A percentile compares a stretch with the other conserved stretches of the same genome.
phyloP scores from a whole-genome alignment of 1,140 invertebrate species.

The Orchesella cincta region DNA sequence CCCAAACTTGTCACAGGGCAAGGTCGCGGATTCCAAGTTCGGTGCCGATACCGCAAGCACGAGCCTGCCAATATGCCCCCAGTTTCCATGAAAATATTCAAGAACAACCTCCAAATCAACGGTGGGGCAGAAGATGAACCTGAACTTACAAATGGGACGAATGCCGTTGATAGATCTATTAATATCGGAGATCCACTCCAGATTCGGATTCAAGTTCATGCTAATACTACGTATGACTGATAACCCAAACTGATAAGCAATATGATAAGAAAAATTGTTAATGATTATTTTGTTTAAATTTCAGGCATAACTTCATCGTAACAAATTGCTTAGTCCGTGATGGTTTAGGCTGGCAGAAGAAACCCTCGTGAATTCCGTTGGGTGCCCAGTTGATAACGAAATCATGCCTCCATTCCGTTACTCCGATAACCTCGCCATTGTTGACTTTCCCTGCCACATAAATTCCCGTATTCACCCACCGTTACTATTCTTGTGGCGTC shows the following conservation, averaged over 20 bases:
- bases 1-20: conserved; percentile 83
- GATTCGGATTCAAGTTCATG: conserved; percentile 33
- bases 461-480: conserved; percentile 89
- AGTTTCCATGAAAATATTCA: conserved; percentile 88
- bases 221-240: conserved; percentile 34
- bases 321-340: conserved; percentile 89
- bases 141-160: background rate
- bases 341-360: conserved; percentile 89
- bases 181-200: conserved; percentile 38
- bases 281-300: background rate
- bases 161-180: conserved; percentile 27
- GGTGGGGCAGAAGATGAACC: background rate
- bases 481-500: conserved; percentile 94
- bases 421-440: conserved; percentile 71
- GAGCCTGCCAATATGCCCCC: conserved; percentile 61
- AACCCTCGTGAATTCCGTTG: conserved; percentile 78
- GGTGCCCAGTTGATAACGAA: conserved; percentile 85
- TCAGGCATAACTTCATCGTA: conserved; percentile 64
- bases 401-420: conserved; percentile 90
- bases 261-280: no score
- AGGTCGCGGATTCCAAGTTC: conserved; percentile 45
- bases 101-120: conserved; percentile 69
- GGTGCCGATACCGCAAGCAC: conserved; percentile 43
- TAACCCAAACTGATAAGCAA: no score
- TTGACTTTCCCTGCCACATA: conserved; percentile 89